Evolutionary conservation across 2,888 invertebrate species (phyloP).

Genomic region (Matsumyia berberina): DNA sequence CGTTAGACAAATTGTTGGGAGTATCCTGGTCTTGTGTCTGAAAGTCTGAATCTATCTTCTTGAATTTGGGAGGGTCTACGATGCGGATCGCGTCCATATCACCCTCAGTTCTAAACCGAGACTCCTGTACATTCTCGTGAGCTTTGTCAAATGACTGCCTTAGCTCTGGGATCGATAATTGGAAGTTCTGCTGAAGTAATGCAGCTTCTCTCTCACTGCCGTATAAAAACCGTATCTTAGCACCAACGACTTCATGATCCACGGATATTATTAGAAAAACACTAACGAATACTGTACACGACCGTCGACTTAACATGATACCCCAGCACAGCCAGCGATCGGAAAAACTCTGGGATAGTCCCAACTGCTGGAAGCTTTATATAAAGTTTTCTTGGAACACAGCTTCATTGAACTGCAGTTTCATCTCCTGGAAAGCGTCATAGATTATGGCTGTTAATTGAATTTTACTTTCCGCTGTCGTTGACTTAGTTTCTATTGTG

Average conservation of each 20-base stretch:
- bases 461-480: constrained; percentile 57
- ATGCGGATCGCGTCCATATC: constrained; percentile 82
- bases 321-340: constrained; percentile 5
- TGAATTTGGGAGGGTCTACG: constrained; percentile 81
- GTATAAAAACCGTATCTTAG: constrained; percentile 23
- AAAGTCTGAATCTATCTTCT: constrained; percentile 77
- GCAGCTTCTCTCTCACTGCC: not conserved
- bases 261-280: constrained; percentile 4
- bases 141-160: constrained; percentile 78
- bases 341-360: constrained; percentile 23
- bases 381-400: constrained; percentile 50
- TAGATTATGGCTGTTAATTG: constrained; percentile 41
- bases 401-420: not conserved
- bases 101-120: constrained; percentile 79
- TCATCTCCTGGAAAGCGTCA: constrained; percentile 30
- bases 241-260: not conserved
- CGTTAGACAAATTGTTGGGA: not conserved
- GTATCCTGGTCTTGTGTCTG: not conserved
- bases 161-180: constrained; percentile 78
- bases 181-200: constrained; percentile 72
- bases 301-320: constrained; percentile 22
- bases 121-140: constrained; percentile 79
- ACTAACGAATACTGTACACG: not conserved
- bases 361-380: constrained; percentile 42
- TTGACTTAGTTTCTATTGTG: constrained; percentile 33